Evolutionary conservation across 2,888 invertebrate species (phyloP).

Genomic region (Ferrisia virgata): DNA sequence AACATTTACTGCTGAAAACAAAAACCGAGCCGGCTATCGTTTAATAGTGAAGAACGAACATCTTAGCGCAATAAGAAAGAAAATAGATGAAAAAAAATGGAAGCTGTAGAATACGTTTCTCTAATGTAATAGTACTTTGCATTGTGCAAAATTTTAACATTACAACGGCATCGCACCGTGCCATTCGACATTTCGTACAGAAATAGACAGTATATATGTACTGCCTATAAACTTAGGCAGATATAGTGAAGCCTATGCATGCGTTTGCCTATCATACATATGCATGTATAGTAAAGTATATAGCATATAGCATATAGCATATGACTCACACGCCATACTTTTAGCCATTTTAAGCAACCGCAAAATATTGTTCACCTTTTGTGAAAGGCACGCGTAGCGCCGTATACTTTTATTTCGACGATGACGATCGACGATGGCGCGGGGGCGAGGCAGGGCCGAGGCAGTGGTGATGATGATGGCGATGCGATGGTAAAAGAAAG

Average conservation of each 20-base stretch:
- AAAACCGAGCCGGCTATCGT: background rate
- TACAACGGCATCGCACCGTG: background rate
- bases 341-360: too few species aligned
- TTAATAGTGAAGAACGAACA: background rate
- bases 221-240: background rate
- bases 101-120: background rate
- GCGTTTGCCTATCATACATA: too few species aligned
- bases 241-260: background rate
- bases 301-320: too few species aligned
- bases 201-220: background rate
- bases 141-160: background rate
- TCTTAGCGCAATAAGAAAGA: too few species aligned
- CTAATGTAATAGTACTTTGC: background rate
- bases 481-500: too few species aligned
- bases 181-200: background rate
- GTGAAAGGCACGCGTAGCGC: too few species aligned
- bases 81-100: background rate
- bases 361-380: background rate
- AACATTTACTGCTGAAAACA: background rate
- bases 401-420: background rate
- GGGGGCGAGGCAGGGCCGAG: too few species aligned
- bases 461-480: too few species aligned
- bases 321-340: too few species aligned
- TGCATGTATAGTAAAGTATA: background rate
- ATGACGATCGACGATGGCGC: too few species aligned